Evolutionary conservation across 2,888 invertebrate genomes (phyloP), one percentile per base, ranked within the genome.

Genomic region (Eugnorisma glareosa): DNA sequence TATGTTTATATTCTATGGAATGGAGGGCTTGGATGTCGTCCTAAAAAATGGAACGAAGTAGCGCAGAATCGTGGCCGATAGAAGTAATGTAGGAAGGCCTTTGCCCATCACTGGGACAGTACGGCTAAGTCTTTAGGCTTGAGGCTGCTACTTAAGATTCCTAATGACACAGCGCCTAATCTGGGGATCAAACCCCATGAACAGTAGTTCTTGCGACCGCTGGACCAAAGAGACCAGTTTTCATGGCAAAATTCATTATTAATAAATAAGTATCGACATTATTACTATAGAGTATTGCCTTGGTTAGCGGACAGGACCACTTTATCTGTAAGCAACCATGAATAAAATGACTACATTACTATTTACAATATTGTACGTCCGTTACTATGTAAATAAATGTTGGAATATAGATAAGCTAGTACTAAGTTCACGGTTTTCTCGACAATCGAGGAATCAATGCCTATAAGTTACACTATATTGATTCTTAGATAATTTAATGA

Each of bases 281-380:
- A 73, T 57, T 43, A 75, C 43, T 82, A 77, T 77, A 61, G 51
- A 64, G 21, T 35, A 78, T 79, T 64, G 67, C 80, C 77, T 85
- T 85, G 80, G 78, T 85, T 72, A 28, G 35, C 24, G 66, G 59
- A 79, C 57, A 81, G 69, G 54, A 80, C 73, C 40, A 74, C 59
- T 79, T 75, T 78, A 85, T 88, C 68, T 82, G 70, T 64, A 51
- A 45, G 57, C 75, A 80, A 71, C 86, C 86, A 78, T 86, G 77
- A 86, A 78, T 66, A 64, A 68, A 78, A 86, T 82, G 77, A 63
- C 70, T 66, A 35, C 43, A 64, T 61, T 74, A 73, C 67, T 76
- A 45, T 82, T 63, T 45, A 77, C 28, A 54, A 66, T 66, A 68
- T 64, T 43, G 66, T 63, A 43, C 24, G 11, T 35, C 57, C 43